Evolutionary conservation across 2,888 invertebrate genomes (phyloP).

Genomic region (Oscheius sp.): DNA sequence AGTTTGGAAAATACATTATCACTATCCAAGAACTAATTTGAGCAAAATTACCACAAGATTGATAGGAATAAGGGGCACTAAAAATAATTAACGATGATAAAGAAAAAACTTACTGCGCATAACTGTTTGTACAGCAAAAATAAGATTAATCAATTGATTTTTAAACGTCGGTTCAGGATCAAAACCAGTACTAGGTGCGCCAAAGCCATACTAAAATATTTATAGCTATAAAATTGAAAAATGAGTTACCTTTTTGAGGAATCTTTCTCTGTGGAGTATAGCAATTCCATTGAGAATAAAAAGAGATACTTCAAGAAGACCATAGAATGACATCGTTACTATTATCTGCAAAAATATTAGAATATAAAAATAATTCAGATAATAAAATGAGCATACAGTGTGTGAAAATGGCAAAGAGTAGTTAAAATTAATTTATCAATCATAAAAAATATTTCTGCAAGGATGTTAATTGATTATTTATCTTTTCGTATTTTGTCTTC

Average conservation of each 20-base stretch:
- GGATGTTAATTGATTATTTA: too few species aligned
- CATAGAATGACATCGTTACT: constrained; percentile 87
- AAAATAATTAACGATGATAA: constrained; percentile 34
- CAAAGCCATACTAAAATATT: constrained; percentile 54
- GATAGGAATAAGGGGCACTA: constrained; percentile 93
- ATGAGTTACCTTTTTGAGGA: constrained; percentile 78
- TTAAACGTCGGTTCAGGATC: constrained; percentile 81
- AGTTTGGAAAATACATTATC: too few species aligned
- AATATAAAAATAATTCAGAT: too few species aligned
- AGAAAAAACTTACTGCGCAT: constrained; percentile 85
- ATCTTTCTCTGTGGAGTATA: constrained; percentile 92
- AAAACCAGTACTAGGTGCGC: constrained; percentile 56
- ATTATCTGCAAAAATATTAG: neutral
- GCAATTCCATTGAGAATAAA: constrained; percentile 93
- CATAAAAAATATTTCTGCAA: too few species aligned
- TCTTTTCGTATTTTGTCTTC: too few species aligned
- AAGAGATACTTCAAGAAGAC: constrained; percentile 89
- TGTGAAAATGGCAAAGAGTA: too few species aligned
- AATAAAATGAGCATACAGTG: too few species aligned
- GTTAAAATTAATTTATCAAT: too few species aligned
- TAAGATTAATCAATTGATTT: constrained; percentile 87
- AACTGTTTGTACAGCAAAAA: constrained; percentile 93
- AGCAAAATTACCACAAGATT: constrained; percentile 88
- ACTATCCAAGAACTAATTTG: constrained; percentile 87
- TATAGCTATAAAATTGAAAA: neutral